A percentile compares a stretch with the other conserved stretches of the same genome.
phyloP scores from a whole-genome alignment of 2,113 vertebrate genomes.

The Ptilonorhynchus violaceus region DNA sequence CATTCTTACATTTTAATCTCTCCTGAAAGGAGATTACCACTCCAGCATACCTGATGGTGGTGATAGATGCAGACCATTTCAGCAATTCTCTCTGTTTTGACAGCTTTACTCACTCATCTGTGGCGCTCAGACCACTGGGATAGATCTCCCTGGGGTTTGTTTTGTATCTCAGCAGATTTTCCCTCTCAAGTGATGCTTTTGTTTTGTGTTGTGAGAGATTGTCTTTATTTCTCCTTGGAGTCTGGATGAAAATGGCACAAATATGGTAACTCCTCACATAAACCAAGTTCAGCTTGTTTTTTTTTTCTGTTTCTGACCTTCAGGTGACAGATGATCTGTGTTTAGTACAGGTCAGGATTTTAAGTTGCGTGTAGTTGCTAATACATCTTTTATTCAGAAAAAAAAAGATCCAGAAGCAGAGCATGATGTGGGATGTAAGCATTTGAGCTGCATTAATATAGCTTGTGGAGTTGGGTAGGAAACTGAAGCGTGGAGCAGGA shows the following conservation, averaged over 20 bases:
- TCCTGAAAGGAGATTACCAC: not conserved
- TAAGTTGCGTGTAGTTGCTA: not conserved
- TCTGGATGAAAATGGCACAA: not conserved
- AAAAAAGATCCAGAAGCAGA: not conserved
- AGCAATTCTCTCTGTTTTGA: not conserved
- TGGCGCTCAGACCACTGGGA: not conserved
- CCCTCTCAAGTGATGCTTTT: not conserved
- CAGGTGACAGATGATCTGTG: not conserved
- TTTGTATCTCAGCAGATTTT: not conserved
- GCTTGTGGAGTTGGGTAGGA: not conserved
- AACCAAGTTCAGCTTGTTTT: not conserved
- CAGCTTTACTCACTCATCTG: constrained; percentile 10
- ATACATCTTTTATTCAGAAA: not conserved
- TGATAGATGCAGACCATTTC: constrained; percentile 22
- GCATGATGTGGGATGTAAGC: not conserved
- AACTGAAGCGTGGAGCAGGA: not conserved
- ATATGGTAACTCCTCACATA: not conserved
- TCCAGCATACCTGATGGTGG: not conserved
- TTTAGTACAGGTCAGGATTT: not conserved
- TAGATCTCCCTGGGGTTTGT: not conserved
- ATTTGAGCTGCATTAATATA: not conserved
- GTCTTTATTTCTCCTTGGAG: not conserved
- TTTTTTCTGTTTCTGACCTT: not conserved
- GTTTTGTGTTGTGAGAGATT: not conserved
- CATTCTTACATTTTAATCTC: not conserved